Evolutionary conservation across 92 coral and sea anemone genomes (phyloP).

Genomic region (Phenganax subtilis): DNA sequence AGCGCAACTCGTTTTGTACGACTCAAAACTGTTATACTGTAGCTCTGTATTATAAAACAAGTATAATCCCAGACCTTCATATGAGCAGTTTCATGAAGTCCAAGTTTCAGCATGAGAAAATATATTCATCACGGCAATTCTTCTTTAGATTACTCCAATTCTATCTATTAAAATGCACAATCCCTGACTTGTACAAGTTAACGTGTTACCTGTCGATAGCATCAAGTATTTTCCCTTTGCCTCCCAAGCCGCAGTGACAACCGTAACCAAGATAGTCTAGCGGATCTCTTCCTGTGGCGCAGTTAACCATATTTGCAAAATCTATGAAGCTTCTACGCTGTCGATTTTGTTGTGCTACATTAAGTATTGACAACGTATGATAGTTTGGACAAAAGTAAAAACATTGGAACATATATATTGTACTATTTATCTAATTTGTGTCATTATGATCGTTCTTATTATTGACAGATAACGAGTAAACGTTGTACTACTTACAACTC

Average conservation of each 20-base stretch:
- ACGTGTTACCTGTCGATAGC: constrained; percentile 15
- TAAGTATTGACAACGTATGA: too few species aligned
- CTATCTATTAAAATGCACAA: background rate
- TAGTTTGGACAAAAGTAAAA: too few species aligned
- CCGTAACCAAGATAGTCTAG: constrained; percentile 15
- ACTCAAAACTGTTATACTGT: background rate
- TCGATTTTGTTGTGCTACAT: constrained; percentile 7
- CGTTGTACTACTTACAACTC: too few species aligned
- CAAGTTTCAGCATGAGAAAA: too few species aligned
- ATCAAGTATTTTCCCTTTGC: constrained; percentile 24
- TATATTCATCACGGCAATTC: background rate
- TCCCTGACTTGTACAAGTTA: background rate
- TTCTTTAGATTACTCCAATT: background rate
- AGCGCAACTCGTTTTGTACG: background rate
- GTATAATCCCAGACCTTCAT: too few species aligned
- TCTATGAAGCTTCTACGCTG: background rate
- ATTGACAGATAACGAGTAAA: too few species aligned
- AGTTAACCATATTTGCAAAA: constrained; percentile 11
- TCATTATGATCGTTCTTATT: too few species aligned
- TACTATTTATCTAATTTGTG: too few species aligned
- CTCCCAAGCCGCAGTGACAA: constrained; percentile 32
- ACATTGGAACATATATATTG: too few species aligned
- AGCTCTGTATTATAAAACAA: too few species aligned
- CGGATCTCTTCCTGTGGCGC: constrained; percentile 16
- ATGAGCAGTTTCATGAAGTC: too few species aligned